Conservation (phyloP, 2,797 vertebrate genomes). For the Coranthus polyacanthus region DNA sequence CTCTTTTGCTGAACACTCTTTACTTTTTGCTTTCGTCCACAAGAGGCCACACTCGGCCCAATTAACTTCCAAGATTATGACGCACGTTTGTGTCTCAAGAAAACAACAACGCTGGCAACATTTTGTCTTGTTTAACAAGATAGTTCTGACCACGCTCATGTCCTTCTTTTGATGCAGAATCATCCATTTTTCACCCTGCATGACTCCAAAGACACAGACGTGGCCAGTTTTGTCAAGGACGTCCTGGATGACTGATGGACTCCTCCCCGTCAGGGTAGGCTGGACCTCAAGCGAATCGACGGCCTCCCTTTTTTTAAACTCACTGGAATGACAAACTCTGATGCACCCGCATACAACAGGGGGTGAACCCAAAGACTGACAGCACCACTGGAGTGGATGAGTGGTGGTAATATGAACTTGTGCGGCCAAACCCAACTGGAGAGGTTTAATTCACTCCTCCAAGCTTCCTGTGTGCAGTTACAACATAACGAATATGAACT, state of each 20-base stretch:
- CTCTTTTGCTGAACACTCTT: background rate
- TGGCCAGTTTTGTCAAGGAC: constrained; percentile 96
- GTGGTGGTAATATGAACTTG: constrained; percentile 66
- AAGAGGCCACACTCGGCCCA: constrained; percentile 65
- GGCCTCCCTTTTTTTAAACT: constrained; percentile 69
- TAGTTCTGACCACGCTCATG: background rate
- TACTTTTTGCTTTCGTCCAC: constrained; percentile 57
- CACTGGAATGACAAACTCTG: constrained; percentile 81
- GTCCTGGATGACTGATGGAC: constrained; percentile 91
- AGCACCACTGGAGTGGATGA: constrained; percentile 66
- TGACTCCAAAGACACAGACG: constrained; percentile 96
- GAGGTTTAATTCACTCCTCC: constrained; percentile 71
- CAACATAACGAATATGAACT: constrained; percentile 70
- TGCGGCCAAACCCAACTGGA: constrained; percentile 58
- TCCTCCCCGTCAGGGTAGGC: constrained; percentile 59
- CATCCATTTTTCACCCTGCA: constrained; percentile 94
- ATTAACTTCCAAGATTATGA: constrained; percentile 1
- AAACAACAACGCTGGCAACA: background rate
- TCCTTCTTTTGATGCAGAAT: constrained; percentile 80
- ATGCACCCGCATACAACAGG: constrained; percentile 61
- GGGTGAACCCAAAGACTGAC: constrained; percentile 74
- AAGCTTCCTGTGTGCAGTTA: constrained; percentile 65
- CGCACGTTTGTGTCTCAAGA: constrained; percentile 1
- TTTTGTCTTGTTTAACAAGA: background rate
- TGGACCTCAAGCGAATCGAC: constrained; percentile 68